Percentiles rank a stretch among this genome's conserved stretches.
Conservation (phyloP, 2,888 invertebrate species). For the Ptychoptera albimana region DNA sequence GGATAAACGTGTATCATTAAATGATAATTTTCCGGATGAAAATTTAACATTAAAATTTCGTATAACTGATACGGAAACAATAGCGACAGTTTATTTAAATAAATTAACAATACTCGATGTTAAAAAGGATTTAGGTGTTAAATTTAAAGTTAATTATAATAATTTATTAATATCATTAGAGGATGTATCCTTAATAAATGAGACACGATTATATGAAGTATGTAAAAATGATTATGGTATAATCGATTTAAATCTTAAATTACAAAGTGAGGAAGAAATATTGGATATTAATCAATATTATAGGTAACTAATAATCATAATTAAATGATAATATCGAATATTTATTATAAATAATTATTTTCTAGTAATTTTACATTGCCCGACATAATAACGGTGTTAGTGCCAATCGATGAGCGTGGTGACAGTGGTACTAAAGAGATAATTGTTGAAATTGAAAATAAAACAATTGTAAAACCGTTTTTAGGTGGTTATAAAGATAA, state of each 20-base stretch:
- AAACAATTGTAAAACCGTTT: slow-evolving; percentile 53
- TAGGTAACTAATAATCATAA: slow-evolving; percentile 16
- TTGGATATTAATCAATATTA: slow-evolving; percentile 26
- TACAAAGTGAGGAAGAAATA: background rate
- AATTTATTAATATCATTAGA: slow-evolving; percentile 35
- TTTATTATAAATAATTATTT: background rate
- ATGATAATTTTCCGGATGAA: slow-evolving; percentile 11
- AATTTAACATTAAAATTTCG: slow-evolving; percentile 29
- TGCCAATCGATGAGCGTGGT: slow-evolving; percentile 29
- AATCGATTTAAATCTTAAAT: slow-evolving; percentile 19
- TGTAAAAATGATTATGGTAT: slow-evolving; percentile 25
- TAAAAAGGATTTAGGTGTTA: slow-evolving; percentile 40
- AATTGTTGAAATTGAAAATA: slow-evolving; percentile 41
- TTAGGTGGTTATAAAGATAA: slow-evolving; percentile 66
- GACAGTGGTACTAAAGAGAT: slow-evolving; percentile 28
- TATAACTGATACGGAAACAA: slow-evolving; percentile 20
- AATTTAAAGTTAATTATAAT: slow-evolving; percentile 38
- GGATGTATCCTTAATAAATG: slow-evolving; percentile 24
- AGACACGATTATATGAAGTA: slow-evolving; percentile 18
- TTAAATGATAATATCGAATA: background rate
- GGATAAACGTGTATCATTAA: slow-evolving; percentile 5
- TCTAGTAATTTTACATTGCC: slow-evolving; percentile 30
- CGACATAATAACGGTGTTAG: slow-evolving; percentile 38
- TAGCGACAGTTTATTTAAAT: slow-evolving; percentile 28
- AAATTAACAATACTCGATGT: slow-evolving; percentile 38